These are phyloP conservation scores for Pherbina coryleti DNA, from an alignment of 2,888 invertebrate genomes.

Conservation along the genomic window DNA sequence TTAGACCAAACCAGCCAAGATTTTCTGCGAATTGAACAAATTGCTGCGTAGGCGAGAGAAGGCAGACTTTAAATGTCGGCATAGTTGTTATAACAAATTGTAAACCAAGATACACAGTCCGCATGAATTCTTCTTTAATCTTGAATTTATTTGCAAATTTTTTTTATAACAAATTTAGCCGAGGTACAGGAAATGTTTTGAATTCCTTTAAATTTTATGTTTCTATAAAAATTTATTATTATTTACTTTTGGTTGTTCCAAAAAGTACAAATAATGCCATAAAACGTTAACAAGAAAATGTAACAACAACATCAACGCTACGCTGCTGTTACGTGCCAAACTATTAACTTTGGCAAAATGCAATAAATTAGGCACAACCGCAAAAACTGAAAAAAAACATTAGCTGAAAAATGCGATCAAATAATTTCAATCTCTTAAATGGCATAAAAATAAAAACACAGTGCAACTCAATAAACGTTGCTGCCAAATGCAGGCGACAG, in stretches of 20 bases:
- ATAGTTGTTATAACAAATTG: no score
- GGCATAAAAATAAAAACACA: conserved; percentile 15
- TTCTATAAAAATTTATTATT: no score
- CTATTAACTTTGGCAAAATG: conserved; percentile 8
- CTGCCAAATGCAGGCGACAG: conserved; percentile 7
- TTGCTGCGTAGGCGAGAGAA: neutral
- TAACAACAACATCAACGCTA: neutral
- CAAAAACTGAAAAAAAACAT: neutral
- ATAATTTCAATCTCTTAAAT: conserved; percentile 8
- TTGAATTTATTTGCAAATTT: no score
- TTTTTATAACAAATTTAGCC: no score
- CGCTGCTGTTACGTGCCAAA: neutral
- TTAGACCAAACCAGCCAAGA: neutral
- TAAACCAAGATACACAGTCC: no score
- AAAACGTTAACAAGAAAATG: neutral
- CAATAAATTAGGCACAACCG: conserved; percentile 7
- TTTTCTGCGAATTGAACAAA: neutral
- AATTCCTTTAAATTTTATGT: no score
- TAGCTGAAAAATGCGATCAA: neutral
- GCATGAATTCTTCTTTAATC: no score
- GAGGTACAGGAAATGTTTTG: no score
- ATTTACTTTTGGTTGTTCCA: neutral
- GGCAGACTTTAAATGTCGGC: no score
- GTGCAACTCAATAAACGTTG: conserved; percentile 8
- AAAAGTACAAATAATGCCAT: neutral